Conservation (phyloP, 2,113 vertebrate species). For the Microcebus murinus region DNA sequence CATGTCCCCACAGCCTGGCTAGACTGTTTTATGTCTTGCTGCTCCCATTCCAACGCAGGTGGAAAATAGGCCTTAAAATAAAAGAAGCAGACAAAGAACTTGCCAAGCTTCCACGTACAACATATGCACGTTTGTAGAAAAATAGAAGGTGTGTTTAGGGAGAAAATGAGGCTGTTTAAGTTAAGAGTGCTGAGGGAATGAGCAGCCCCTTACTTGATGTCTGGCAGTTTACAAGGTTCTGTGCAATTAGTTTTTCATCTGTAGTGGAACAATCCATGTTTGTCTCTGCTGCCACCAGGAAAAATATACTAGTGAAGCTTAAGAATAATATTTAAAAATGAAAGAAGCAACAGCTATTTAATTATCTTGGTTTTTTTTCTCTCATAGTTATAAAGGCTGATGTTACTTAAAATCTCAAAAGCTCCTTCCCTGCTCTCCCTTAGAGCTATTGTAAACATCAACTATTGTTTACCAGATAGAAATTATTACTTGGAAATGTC, state of each 20-base stretch:
- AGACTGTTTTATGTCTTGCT: slow-evolving; percentile 27
- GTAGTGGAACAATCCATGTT: slow-evolving; percentile 19
- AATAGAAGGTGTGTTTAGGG: slow-evolving; percentile 54
- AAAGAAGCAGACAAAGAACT: slow-evolving; percentile 39
- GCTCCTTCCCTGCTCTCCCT: neutral
- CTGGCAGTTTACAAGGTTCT: slow-evolving; percentile 27
- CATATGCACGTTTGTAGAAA: neutral
- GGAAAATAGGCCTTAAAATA: slow-evolving; percentile 43
- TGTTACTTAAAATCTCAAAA: slow-evolving; percentile 52
- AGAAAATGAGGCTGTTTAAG: slow-evolving; percentile 36
- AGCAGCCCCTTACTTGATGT: neutral
- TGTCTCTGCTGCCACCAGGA: slow-evolving; percentile 17
- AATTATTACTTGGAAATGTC: slow-evolving; percentile 53
- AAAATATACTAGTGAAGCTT: slow-evolving; percentile 22
- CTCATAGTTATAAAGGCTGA: neutral
- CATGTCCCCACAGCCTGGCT: neutral
- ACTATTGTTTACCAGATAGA: slow-evolving; percentile 55
- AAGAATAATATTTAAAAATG: slow-evolving; percentile 49
- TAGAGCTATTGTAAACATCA: slow-evolving; percentile 50
- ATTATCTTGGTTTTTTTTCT: slow-evolving; percentile 56
- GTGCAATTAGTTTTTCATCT: slow-evolving; percentile 37
- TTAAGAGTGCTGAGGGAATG: slow-evolving; percentile 19
- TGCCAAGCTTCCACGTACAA: slow-evolving; percentile 30
- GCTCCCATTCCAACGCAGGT: neutral
- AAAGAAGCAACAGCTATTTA: slow-evolving; percentile 35